Conservation (phyloP, 1,140 invertebrate genomes). For the Geopemphigus sp. region DNA sequence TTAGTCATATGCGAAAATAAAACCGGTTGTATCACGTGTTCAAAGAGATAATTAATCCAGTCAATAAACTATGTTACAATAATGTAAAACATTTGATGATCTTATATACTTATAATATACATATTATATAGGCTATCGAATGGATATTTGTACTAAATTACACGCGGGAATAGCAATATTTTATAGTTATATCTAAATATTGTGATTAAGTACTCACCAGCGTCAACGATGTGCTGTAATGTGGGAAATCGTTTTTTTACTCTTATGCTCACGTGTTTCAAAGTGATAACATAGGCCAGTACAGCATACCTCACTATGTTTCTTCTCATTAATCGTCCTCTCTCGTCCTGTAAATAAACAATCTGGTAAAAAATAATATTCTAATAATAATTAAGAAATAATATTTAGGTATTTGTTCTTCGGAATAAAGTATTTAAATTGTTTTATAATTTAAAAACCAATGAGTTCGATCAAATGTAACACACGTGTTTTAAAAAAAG, state of each 20-base stretch:
- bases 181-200: not conserved
- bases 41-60: not conserved
- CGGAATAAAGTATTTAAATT: too few species aligned
- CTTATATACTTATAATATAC: not conserved
- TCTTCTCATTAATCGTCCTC: slow-evolving; percentile 78
- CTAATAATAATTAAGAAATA: too few species aligned
- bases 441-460: too few species aligned
- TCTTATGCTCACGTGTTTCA: slow-evolving; percentile 80
- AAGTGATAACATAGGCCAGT: slow-evolving; percentile 80
- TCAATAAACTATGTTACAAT: slow-evolving; percentile 7
- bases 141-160: not conserved
- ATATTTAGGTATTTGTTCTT: too few species aligned
- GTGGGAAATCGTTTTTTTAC: slow-evolving; percentile 87
- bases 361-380: not conserved
- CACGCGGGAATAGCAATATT: not conserved
- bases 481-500: too few species aligned
- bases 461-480: too few species aligned
- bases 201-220: slow-evolving; percentile 62
- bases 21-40: slow-evolving; percentile 20
- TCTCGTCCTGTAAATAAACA: slow-evolving; percentile 69
- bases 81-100: slow-evolving; percentile 16
- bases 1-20: not conserved
- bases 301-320: slow-evolving; percentile 89
- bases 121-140: slow-evolving; percentile 14
- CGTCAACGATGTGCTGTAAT: slow-evolving; percentile 85